phyloP scores from a whole-genome alignment of 2,888 invertebrate species.

The Trichogramma dendrolimi region DNA sequence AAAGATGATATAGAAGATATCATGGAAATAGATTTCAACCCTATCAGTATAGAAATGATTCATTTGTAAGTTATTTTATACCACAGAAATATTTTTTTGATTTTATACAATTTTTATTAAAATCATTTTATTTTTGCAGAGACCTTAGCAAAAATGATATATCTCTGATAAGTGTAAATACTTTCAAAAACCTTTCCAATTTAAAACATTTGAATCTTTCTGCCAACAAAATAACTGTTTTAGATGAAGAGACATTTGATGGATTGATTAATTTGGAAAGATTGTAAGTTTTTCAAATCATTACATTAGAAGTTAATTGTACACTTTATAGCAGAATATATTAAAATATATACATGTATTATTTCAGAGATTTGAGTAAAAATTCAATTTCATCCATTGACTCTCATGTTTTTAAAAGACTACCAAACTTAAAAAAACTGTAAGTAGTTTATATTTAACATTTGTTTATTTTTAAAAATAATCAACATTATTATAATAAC shows the following conservation, averaged over 20 bases:
- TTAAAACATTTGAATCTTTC: slow-evolving; percentile 62
- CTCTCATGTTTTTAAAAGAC: slow-evolving; percentile 70
- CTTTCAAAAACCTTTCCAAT: slow-evolving; percentile 47
- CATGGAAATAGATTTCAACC: slow-evolving; percentile 60
- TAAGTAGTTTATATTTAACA: slow-evolving; percentile 38
- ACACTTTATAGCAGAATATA: too few species aligned
- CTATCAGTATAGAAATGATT: slow-evolving; percentile 60
- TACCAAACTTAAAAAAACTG: slow-evolving; percentile 68
- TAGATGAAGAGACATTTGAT: slow-evolving; percentile 68
- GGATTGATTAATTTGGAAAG: slow-evolving; percentile 66
- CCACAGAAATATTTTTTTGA: background rate
- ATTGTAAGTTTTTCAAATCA: slow-evolving; percentile 58
- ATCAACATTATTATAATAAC: slow-evolving; percentile 27
- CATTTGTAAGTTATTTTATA: slow-evolving; percentile 60
- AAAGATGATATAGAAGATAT: slow-evolving; percentile 60
- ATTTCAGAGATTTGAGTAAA: slow-evolving; percentile 72
- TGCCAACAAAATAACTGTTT: slow-evolving; percentile 65
- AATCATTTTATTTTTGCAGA: slow-evolving; percentile 51
- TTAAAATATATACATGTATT: too few species aligned
- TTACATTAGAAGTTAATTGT: background rate
- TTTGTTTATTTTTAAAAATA: slow-evolving; percentile 21
- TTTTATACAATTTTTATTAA: background rate
- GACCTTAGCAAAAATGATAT: slow-evolving; percentile 63
- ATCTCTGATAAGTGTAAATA: slow-evolving; percentile 52
- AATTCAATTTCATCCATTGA: slow-evolving; percentile 73